Base-by-base conservation (phyloP, 2,113 vertebrate species). In the Plestiodon gilberti region DNA sequence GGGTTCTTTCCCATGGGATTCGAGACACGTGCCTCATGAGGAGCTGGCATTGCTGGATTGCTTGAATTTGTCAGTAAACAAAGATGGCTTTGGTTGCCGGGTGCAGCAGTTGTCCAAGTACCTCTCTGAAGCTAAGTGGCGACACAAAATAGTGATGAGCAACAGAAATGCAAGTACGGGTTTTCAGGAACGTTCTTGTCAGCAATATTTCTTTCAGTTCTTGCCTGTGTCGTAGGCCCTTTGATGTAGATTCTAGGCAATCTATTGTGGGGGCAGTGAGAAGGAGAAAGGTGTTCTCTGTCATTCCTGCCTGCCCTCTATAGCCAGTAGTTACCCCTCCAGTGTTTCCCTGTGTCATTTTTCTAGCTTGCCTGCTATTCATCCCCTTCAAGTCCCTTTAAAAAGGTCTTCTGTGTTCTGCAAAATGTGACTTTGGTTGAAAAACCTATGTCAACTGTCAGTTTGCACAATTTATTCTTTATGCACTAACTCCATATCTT, bases 91-190 rank as follows among this genome's bases (percentile, higher is more conserved):
- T 55, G 96, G 93, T 35, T 85, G 93, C 64, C 97, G 97, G 0
- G 94, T 98, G 28, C 96, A 97, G 73, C 97, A 96, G 84, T 96
- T 99, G 89, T 98, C 98, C 84, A 99, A 98, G 88, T 96, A 98
- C 86, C 98, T 98, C 14, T 98, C 98, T 15, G 99, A 99, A 95
- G 98, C 98, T 87, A 98, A 98, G 74, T 99, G 99, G 99, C 96
- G 99, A 89, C 97, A 98, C 87, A 99, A 98, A 91, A 97, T 99
- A 92, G 96, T 98, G 88, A 97, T 94, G 90, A 98, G 97, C 92
- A 99, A 98, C 93, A 97, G 96, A 88, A 93, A 81, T 89, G 85
- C 90, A 95, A 97, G 98, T 99, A 91, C 96, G 97, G 64, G 79
- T 86, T 85, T 38, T 28, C 55, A 40, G 22, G 73, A 23, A 38